phyloP scores from a whole-genome alignment of 2,113 vertebrate genomes.

The Perca flavescens region DNA sequence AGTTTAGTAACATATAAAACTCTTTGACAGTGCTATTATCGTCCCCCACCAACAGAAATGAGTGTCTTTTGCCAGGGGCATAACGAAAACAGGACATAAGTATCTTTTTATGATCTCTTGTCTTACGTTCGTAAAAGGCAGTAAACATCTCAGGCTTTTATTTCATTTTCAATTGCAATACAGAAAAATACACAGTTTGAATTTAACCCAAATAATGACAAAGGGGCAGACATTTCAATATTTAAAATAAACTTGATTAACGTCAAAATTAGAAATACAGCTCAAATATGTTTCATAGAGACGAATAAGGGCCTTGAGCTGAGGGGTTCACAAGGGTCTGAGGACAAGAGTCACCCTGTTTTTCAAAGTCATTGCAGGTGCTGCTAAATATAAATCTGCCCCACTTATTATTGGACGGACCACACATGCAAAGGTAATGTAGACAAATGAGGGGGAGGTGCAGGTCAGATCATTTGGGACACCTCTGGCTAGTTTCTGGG shows the following conservation, averaged over 20 bases:
- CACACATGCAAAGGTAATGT: slow-evolving; percentile 75
- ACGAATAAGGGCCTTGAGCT: neutral
- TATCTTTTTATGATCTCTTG: slow-evolving; percentile 59
- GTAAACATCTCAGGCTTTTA: slow-evolving; percentile 51
- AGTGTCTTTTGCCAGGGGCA: slow-evolving; percentile 56
- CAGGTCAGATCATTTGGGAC: slow-evolving; percentile 84
- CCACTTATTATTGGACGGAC: slow-evolving; percentile 81
- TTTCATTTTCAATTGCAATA: slow-evolving; percentile 14
- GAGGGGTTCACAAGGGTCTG: slow-evolving; percentile 39
- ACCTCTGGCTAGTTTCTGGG: slow-evolving; percentile 87
- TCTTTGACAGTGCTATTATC: slow-evolving; percentile 75
- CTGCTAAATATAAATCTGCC: slow-evolving; percentile 81
- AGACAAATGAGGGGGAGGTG: slow-evolving; percentile 84
- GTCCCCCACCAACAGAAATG: slow-evolving; percentile 54
- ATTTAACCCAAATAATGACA: slow-evolving; percentile 13
- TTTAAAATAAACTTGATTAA: slow-evolving; percentile 18
- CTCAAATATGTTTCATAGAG: neutral
- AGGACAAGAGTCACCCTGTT: slow-evolving; percentile 68
- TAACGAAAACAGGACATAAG: slow-evolving; percentile 56
- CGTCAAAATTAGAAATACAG: neutral
- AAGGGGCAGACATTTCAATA: neutral
- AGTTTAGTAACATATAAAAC: slow-evolving; percentile 68
- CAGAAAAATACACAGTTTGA: neutral
- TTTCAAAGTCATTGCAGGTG: slow-evolving; percentile 77
- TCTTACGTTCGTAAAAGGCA: slow-evolving; percentile 46